Conservation (phyloP, 2,888 invertebrate genomes). For the Pyrrhia umbra region DNA sequence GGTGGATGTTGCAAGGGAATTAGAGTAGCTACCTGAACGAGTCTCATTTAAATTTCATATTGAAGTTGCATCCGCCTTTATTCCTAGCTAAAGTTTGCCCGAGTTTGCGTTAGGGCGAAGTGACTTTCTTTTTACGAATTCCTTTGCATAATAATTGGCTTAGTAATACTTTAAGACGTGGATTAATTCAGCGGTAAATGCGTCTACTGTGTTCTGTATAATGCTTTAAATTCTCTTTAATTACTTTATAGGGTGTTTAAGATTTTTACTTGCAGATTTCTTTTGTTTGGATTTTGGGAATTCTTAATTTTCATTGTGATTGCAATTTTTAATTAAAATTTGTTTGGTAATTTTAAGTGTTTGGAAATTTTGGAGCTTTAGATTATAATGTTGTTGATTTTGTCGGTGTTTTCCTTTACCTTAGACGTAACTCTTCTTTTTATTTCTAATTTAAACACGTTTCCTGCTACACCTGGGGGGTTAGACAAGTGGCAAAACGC, state of each 20-base stretch:
- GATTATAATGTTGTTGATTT: too few relatives aligned
- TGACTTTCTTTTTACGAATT: constrained; percentile 68
- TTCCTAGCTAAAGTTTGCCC: constrained; percentile 62
- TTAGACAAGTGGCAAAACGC: too few relatives aligned
- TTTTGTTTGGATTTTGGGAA: constrained; percentile 29
- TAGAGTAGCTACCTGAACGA: constrained; percentile 69
- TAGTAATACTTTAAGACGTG: constrained; percentile 60
- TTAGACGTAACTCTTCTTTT: too few relatives aligned
- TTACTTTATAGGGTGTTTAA: constrained; percentile 51
- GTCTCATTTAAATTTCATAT: constrained; percentile 80
- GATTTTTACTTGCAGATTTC: constrained; percentile 56
- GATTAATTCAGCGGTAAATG: constrained; percentile 64
- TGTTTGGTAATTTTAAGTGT: constrained; percentile 1
- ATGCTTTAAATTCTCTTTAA: constrained; percentile 59
- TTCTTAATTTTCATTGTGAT: constrained; percentile 11
- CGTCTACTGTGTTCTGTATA: constrained; percentile 61
- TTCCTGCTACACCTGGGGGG: too few relatives aligned
- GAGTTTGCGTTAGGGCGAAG: constrained; percentile 66
- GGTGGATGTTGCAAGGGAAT: constrained; percentile 73
- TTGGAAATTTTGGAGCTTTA: too few relatives aligned
- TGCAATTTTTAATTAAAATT: constrained; percentile 27
- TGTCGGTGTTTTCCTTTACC: too few relatives aligned
- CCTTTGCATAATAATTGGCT: constrained; percentile 69
- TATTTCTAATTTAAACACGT: too few relatives aligned
- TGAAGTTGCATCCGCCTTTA: constrained; percentile 75